Conservation (phyloP, 2,888 invertebrate genomes). For the Dryocosmus kuriphilus region DNA sequence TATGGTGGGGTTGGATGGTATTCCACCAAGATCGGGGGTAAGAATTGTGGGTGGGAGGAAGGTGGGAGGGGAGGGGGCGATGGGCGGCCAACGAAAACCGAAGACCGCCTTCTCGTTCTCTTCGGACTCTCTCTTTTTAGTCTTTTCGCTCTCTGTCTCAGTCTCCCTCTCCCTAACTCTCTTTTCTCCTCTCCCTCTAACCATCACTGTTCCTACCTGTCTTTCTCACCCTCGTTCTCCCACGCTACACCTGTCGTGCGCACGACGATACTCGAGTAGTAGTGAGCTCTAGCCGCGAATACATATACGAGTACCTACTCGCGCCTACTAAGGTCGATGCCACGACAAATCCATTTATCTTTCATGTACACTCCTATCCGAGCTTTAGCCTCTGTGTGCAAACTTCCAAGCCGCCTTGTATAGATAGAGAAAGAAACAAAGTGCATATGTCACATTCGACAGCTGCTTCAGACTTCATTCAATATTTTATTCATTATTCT, state of each 20-base stretch:
- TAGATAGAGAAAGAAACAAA: constrained; percentile 22
- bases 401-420: constrained; percentile 18
- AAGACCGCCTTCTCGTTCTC: constrained; percentile 73
- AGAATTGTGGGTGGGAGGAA: constrained; percentile 61
- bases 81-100: constrained; percentile 73
- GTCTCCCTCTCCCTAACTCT: constrained; percentile 54
- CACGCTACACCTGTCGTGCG: constrained; percentile 75
- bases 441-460: background rate
- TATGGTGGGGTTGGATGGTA: constrained; percentile 55
- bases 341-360: constrained; percentile 71
- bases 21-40: constrained; percentile 52
- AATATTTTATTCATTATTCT: background rate
- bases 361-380: constrained; percentile 46
- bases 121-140: constrained; percentile 56
- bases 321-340: constrained; percentile 60
- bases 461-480: background rate
- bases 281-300: constrained; percentile 62
- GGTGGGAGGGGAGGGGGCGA: constrained; percentile 68
- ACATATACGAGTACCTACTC: constrained; percentile 57
- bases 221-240: constrained; percentile 66
- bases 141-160: constrained; percentile 52
- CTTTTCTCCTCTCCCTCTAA: constrained; percentile 53
- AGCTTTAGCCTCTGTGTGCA: constrained; percentile 30
- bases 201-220: constrained; percentile 56
- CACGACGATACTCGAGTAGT: constrained; percentile 52